phyloP scores from a whole-genome alignment of 2,888 invertebrate genomes.

The Cordilura impudica region DNA sequence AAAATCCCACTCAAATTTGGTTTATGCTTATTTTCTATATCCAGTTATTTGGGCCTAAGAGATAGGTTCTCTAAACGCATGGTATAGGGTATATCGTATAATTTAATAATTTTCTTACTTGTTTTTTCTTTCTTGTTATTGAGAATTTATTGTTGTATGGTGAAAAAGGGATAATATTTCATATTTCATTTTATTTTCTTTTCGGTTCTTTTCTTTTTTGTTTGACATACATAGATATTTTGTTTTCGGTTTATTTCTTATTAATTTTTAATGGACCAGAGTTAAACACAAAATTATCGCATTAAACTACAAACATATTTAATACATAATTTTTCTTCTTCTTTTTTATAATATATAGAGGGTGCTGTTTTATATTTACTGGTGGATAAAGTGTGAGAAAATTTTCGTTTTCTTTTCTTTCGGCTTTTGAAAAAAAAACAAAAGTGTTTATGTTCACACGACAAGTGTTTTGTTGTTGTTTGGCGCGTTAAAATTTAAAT shows the following conservation, averaged over 20 bases:
- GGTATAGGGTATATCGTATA: too few species aligned
- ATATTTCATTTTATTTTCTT: conserved; percentile 7
- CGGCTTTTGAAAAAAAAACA: background rate
- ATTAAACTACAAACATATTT: conserved; percentile 17
- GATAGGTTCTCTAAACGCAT: too few species aligned
- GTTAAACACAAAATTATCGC: conserved; percentile 41
- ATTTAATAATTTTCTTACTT: too few species aligned
- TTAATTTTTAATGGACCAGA: conserved; percentile 51
- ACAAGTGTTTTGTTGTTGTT: background rate
- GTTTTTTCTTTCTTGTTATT: too few species aligned
- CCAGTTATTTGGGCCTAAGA: too few species aligned
- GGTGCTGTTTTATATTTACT: background rate
- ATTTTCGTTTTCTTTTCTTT: background rate
- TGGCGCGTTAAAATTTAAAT: too few species aligned
- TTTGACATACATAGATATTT: background rate
- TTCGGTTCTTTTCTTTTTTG: background rate
- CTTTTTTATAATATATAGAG: background rate
- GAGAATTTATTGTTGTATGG: conserved; percentile 19
- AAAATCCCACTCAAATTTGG: too few species aligned
- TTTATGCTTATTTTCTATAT: too few species aligned
- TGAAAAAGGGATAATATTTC: conserved; percentile 29
- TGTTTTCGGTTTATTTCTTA: conserved; percentile 29
- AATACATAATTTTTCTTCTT: background rate
- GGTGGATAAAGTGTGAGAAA: background rate
- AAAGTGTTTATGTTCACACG: background rate